Evolutionary conservation across 1,140 invertebrate genomes (phyloP).

Genomic region (Heliconius eleuchia): DNA sequence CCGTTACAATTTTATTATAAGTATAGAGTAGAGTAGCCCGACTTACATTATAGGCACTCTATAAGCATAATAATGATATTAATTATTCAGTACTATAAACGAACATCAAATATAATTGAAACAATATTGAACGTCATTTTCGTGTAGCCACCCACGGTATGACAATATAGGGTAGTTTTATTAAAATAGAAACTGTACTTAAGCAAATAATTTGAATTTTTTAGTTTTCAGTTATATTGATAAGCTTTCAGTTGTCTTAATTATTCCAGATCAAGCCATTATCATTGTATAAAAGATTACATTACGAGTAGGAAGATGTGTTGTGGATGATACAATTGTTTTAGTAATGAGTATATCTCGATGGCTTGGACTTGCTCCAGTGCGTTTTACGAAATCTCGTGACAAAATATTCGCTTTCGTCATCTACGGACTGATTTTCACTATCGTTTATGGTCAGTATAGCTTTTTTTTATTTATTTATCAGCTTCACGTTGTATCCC

Average conservation of each 20-base stretch:
- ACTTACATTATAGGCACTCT: neutral
- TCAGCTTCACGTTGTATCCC: too few relatives aligned
- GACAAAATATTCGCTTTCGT: neutral
- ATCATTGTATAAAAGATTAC: neutral
- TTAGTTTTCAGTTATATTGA: neutral
- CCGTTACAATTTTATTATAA: too few relatives aligned
- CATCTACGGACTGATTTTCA: neutral
- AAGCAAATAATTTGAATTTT: neutral
- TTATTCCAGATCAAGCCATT: neutral
- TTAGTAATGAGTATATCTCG: neutral
- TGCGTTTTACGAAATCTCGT: slow-evolving; percentile 1
- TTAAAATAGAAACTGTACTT: too few relatives aligned
- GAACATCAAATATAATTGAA: neutral
- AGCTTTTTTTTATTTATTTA: too few relatives aligned
- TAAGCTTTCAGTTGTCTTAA: neutral
- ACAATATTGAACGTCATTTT: too few relatives aligned
- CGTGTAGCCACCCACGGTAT: neutral
- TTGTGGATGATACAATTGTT: neutral
- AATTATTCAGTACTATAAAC: neutral
- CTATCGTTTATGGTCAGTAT: neutral
- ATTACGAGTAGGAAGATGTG: neutral
- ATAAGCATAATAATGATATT: neutral
- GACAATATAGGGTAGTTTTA: too few relatives aligned
- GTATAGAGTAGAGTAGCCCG: neutral
- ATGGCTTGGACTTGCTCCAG: slow-evolving; percentile 8